phyloP scores from a whole-genome alignment of 2,888 invertebrate genomes.

The Agonopterix subpropinquella region DNA sequence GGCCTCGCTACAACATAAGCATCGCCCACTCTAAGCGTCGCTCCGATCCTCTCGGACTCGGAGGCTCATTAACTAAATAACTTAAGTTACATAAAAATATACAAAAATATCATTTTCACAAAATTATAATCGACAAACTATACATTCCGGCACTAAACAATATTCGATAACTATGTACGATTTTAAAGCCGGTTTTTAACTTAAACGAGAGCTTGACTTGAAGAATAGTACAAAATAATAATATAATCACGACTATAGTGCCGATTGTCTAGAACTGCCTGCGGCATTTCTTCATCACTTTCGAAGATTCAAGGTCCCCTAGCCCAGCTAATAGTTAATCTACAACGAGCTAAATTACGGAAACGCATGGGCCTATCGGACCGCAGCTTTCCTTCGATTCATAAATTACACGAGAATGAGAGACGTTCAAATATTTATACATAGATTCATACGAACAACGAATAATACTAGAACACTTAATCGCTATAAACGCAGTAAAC shows the following conservation, averaged over 20 bases:
- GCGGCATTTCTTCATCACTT: constrained; percentile 61
- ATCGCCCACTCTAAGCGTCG: constrained; percentile 45
- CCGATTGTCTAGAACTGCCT: constrained; percentile 74
- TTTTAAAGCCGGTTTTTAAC: constrained; percentile 67
- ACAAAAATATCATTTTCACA: constrained; percentile 76
- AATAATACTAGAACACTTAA: constrained; percentile 75
- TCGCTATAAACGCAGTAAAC: constrained; percentile 57
- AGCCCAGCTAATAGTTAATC: constrained; percentile 74
- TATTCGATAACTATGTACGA: constrained; percentile 71
- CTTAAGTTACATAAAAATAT: constrained; percentile 73
- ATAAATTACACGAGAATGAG: constrained; percentile 74
- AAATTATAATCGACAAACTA: constrained; percentile 70
- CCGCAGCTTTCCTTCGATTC: constrained; percentile 63
- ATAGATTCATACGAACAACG: constrained; percentile 75
- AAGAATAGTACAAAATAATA: constrained; percentile 64
- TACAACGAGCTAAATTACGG: constrained; percentile 71
- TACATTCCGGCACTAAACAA: constrained; percentile 70
- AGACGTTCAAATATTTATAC: constrained; percentile 75
- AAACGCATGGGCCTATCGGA: constrained; percentile 49
- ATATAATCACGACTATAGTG: constrained; percentile 72
- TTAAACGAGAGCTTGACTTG: constrained; percentile 74
- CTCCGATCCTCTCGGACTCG: constrained; percentile 43
- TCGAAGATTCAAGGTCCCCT: constrained; percentile 74
- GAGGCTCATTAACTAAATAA: constrained; percentile 61
- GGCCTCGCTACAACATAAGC: constrained; percentile 43